A percentile compares a stretch with the other conserved stretches of the same genome.
These are phyloP conservation scores for Acromyrmex heyeri DNA, from an alignment of 1,140 invertebrate genomes.

Conservation along the genomic window DNA sequence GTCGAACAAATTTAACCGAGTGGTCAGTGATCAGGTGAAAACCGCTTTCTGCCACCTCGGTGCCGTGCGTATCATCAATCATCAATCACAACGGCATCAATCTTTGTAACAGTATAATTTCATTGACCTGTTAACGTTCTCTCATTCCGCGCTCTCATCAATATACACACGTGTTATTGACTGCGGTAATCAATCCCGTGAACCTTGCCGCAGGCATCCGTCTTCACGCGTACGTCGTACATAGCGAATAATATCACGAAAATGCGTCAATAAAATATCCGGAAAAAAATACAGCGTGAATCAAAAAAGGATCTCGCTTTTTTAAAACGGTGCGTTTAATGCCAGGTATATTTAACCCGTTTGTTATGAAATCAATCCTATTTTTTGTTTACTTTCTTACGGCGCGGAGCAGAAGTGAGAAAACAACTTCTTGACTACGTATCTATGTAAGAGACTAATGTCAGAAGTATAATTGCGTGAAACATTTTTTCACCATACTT, in stretches of 20 bases:
- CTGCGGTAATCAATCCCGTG: constrained; percentile 75
- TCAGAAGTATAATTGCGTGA: neutral
- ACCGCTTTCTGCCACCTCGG: constrained; percentile 68
- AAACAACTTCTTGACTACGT: neutral
- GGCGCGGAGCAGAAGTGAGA: neutral
- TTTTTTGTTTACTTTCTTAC: neutral
- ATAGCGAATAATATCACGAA: constrained; percentile 66
- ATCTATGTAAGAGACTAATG: neutral
- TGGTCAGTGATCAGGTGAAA: constrained; percentile 71
- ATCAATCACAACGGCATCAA: constrained; percentile 76
- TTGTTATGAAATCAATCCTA: constrained; percentile 9
- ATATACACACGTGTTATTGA: constrained; percentile 76
- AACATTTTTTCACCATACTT: neutral
- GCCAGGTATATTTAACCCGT: constrained; percentile 3
- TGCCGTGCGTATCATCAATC: constrained; percentile 70
- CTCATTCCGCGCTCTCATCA: constrained; percentile 68
- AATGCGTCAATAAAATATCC: constrained; percentile 31
- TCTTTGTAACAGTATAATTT: constrained; percentile 78
- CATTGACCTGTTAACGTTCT: constrained; percentile 78
- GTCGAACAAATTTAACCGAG: constrained; percentile 67
- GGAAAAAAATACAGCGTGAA: neutral
- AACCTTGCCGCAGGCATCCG: constrained; percentile 74
- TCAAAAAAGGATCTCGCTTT: neutral
- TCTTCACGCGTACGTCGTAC: constrained; percentile 66
- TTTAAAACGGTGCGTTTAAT: neutral